These are phyloP conservation scores for Strigamia maritima DNA, from an alignment of 2,888 invertebrate species.

Conservation along the genomic window DNA sequence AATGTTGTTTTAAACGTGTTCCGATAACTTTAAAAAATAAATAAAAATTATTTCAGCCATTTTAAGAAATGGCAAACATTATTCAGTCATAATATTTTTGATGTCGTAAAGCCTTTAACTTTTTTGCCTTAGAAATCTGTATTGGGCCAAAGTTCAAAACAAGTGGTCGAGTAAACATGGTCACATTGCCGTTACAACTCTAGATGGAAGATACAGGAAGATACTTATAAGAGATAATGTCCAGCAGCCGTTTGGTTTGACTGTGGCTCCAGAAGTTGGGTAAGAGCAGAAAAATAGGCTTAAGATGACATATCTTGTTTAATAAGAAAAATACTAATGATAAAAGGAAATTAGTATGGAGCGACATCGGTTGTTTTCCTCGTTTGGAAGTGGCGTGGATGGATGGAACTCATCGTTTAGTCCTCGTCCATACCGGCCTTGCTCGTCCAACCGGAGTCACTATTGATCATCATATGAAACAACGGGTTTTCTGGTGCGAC, in stretches of 20 bases:
- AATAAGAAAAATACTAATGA: not conserved
- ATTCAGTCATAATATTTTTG: too few relatives aligned
- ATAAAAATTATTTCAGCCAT: too few relatives aligned
- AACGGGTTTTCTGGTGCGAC: slow-evolving; percentile 95
- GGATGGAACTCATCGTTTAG: slow-evolving; percentile 66
- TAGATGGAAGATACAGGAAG: slow-evolving; percentile 82
- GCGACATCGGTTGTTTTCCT: slow-evolving; percentile 83
- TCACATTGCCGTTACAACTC: slow-evolving; percentile 76
- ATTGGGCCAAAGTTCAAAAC: slow-evolving; percentile 68
- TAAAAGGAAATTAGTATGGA: slow-evolving; percentile 72
- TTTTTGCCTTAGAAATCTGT: slow-evolving; percentile 65
- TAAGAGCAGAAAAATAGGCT: slow-evolving; percentile 43
- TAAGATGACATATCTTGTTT: not conserved
- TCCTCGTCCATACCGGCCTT: slow-evolving; percentile 73
- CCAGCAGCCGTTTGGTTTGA: slow-evolving; percentile 83
- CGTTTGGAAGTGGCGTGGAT: slow-evolving; percentile 74
- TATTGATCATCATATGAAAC: slow-evolving; percentile 84
- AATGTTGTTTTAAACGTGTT: too few relatives aligned
- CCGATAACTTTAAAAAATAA: too few relatives aligned
- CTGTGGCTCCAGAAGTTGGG: slow-evolving; percentile 64
- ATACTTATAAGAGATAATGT: slow-evolving; percentile 67
- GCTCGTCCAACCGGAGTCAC: slow-evolving; percentile 84
- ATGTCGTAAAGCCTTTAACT: not conserved
- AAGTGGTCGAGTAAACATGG: slow-evolving; percentile 58
- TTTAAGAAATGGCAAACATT: too few relatives aligned